phyloP scores from a whole-genome alignment of 2,113 vertebrate genomes.

The Serinus canaria region DNA sequence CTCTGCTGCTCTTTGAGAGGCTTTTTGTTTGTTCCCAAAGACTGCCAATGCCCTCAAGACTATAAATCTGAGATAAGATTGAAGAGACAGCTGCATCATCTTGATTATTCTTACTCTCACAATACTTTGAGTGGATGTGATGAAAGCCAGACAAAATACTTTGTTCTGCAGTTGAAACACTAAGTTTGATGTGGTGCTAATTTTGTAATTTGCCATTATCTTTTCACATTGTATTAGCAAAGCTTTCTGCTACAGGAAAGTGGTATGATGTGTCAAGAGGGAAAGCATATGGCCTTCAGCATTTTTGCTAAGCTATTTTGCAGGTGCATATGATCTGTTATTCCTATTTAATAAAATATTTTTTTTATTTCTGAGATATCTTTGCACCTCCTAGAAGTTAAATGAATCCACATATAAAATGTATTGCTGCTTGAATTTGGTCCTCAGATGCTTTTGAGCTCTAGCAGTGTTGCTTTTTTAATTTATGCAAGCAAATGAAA shows the following conservation, averaged over 20 bases:
- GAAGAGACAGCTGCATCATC: not conserved
- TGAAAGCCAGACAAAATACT: constrained; percentile 17
- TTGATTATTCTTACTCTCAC: not conserved
- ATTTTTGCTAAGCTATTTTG: not conserved
- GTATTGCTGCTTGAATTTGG: not conserved
- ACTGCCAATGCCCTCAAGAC: not conserved
- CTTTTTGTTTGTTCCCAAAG: not conserved
- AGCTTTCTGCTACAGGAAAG: not conserved
- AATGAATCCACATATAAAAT: not conserved
- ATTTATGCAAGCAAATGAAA: not conserved
- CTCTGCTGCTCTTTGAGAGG: not conserved
- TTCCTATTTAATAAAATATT: not conserved
- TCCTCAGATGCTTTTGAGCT: not conserved
- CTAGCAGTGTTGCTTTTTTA: not conserved
- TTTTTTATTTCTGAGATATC: not conserved
- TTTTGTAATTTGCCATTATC: not conserved
- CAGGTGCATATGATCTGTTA: not conserved
- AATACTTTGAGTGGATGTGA: not conserved
- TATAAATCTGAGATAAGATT: not conserved
- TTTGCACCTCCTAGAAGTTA: not conserved
- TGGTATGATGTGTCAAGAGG: not conserved
- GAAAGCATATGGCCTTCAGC: not conserved
- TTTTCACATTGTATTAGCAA: not conserved
- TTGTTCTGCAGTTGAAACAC: not conserved
- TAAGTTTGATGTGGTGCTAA: not conserved